Conservation (phyloP, 2,797 vertebrate species). For the Calcarius lapponicus region DNA sequence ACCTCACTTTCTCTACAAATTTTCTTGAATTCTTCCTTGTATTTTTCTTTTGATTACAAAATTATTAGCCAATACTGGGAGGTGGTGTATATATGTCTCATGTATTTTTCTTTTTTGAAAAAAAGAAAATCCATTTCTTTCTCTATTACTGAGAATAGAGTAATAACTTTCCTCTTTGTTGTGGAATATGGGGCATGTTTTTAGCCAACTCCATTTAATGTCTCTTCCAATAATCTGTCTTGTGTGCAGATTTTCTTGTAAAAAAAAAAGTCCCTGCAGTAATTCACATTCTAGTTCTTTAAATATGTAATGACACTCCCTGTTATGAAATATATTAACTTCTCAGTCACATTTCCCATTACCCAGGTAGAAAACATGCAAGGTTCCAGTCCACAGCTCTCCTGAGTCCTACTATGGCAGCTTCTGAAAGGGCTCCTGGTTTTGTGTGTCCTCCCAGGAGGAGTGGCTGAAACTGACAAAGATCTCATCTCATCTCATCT, state of each 20-base stretch:
- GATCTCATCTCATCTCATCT: background rate
- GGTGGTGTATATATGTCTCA: rapidly evolving
- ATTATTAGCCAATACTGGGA: background rate
- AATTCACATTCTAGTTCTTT: background rate
- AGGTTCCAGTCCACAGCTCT: background rate
- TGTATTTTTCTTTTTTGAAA: background rate
- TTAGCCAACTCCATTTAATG: background rate
- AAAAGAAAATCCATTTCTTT: background rate
- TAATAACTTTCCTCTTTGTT: background rate
- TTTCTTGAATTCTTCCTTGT: background rate
- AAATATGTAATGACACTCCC: background rate
- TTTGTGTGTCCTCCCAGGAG: background rate
- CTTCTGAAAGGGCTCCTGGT: background rate
- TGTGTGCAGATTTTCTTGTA: background rate
- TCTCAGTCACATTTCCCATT: background rate
- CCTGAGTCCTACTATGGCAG: background rate
- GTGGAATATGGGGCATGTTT: background rate
- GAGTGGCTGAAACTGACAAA: background rate
- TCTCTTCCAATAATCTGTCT: background rate
- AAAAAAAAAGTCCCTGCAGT: background rate
- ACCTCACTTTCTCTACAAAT: background rate
- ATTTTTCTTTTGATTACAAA: background rate
- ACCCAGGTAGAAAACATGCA: background rate
- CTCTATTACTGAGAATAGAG: background rate
- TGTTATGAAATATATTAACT: background rate